phyloP scores from a whole-genome alignment of 2,113 vertebrate species.

The Onychorhynchus coronatus region DNA sequence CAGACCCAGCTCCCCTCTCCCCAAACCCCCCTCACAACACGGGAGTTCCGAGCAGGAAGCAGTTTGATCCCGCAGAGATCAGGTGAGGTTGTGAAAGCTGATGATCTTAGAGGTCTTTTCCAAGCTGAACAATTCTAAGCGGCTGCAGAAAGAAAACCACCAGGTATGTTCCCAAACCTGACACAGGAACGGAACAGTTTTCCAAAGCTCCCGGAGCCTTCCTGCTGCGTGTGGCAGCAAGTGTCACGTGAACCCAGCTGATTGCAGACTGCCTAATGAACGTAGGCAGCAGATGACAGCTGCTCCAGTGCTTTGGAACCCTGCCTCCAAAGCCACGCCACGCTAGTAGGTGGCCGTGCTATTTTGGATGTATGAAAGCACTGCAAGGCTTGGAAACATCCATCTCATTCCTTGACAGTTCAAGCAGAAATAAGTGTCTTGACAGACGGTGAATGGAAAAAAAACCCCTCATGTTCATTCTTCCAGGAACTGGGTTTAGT shows the following conservation, averaged over 20 bases:
- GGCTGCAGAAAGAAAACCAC: background rate
- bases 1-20: background rate
- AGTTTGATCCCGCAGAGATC: fast-evolving
- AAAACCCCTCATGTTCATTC: fast-evolving
- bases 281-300: slow-evolving; percentile 15
- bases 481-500: background rate
- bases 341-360: background rate
- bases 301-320: background rate
- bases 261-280: background rate
- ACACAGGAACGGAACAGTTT: background rate
- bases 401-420: background rate
- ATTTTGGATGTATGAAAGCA: background rate
- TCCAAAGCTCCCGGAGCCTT: background rate
- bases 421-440: background rate
- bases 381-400: background rate
- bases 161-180: background rate
- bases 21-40: fast-evolving
- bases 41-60: fast-evolving
- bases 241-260: background rate
- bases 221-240: background rate
- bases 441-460: background rate
- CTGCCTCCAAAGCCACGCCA: background rate
- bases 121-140: background rate
- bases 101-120: background rate
- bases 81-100: background rate